Evolutionary conservation across 2,797 vertebrate species (phyloP).

Genomic region (Valencia hispanica): DNA sequence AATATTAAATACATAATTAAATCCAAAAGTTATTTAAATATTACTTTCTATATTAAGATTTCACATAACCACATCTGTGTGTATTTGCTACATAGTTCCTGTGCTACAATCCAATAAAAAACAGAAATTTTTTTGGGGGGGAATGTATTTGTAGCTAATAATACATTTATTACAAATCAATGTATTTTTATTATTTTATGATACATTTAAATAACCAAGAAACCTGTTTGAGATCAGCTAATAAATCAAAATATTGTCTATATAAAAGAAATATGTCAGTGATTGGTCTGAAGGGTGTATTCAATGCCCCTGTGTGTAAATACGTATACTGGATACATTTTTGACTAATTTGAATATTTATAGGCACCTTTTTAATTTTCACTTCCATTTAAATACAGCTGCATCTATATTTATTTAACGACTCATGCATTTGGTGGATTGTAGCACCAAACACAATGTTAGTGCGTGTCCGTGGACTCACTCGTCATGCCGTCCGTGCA

Average conservation of each 20-base stretch:
- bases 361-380: neutral
- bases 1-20: neutral
- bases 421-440: neutral
- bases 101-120: neutral
- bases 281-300: too few species aligned
- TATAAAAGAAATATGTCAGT: neutral
- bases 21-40: neutral
- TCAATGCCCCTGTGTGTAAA: too few species aligned
- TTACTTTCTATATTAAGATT: neutral
- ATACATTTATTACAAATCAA: neutral
- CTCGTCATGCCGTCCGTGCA: constrained; percentile 84
- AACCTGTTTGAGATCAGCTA: neutral
- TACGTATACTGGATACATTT: too few species aligned
- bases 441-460: neutral
- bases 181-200: neutral
- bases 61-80: neutral
- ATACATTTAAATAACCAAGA: neutral
- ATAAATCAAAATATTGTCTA: neutral
- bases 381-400: neutral
- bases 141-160: neutral
- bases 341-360: too few species aligned
- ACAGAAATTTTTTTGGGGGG: too few species aligned
- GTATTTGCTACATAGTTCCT: neutral
- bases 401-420: neutral
- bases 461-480: constrained; percentile 58